Conservation (phyloP, 1,140 invertebrate species). For the Dinoponera quadriceps region DNA sequence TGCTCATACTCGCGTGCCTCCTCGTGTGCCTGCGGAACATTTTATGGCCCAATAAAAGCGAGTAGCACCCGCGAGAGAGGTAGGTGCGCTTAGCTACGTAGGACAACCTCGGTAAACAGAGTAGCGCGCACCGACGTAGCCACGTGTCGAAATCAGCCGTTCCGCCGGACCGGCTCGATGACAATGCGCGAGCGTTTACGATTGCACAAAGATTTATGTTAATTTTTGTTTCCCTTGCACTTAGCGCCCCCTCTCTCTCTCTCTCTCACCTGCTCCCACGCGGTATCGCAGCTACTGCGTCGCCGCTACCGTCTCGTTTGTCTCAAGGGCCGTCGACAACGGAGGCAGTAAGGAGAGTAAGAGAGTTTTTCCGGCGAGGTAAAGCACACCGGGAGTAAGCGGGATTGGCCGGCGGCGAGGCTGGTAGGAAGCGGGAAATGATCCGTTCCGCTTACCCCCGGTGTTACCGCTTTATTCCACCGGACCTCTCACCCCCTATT, state of each 20-base stretch:
- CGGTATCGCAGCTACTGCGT: not conserved
- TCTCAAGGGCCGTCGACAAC: too few relatives aligned
- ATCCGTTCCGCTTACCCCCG: too few relatives aligned
- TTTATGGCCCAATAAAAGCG: conserved; percentile 66
- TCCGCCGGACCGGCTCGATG: conserved; percentile 1
- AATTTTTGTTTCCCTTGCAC: not conserved
- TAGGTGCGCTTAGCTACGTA: conserved; percentile 3
- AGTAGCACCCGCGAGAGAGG: conserved; percentile 41
- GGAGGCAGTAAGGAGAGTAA: too few relatives aligned
- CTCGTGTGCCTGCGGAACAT: not conserved
- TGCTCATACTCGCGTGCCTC: conserved; percentile 14
- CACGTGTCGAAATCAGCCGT: conserved; percentile 2
- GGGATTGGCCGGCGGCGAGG: too few relatives aligned
- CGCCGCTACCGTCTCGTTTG: too few relatives aligned
- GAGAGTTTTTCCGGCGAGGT: too few relatives aligned
- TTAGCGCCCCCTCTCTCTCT: not conserved
- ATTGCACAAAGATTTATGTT: conserved; percentile 14
- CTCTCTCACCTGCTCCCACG: too few relatives aligned
- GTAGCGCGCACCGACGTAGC: conserved; percentile 22
- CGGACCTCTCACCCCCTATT: too few relatives aligned
- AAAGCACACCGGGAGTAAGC: too few relatives aligned
- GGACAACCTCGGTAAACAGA: not conserved
- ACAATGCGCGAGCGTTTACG: conserved; percentile 7
- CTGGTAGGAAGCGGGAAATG: too few relatives aligned
- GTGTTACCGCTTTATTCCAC: too few relatives aligned